Conservation (phyloP, 1,140 invertebrate species). For the Zophobas morio region DNA sequence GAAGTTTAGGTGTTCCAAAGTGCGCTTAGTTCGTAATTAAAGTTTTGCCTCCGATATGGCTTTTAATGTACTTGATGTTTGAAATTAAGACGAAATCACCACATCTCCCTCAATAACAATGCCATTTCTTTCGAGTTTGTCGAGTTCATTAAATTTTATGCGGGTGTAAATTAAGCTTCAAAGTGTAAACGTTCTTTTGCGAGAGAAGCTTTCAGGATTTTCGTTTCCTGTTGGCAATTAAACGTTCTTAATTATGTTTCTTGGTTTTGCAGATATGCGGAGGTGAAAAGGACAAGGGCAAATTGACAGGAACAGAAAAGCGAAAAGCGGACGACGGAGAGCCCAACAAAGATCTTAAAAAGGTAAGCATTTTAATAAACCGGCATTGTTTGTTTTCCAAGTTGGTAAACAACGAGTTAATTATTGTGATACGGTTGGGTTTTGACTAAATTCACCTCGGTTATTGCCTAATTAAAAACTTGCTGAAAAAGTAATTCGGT, state of each 20-base stretch:
- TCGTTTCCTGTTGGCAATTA: constrained; percentile 44
- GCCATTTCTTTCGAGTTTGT: constrained; percentile 24
- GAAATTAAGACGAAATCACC: neutral
- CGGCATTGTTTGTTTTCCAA: constrained; percentile 41
- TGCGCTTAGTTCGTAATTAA: no score
- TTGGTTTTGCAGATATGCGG: constrained; percentile 69
- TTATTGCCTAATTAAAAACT: constrained; percentile 34
- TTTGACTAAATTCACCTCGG: constrained; percentile 15
- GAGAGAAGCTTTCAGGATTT: constrained; percentile 34
- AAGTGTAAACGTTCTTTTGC: constrained; percentile 40
- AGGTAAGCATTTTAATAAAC: constrained; percentile 69
- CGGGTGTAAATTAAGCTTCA: constrained; percentile 41
- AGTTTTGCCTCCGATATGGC: neutral
- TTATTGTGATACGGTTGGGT: constrained; percentile 17
- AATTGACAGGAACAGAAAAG: constrained; percentile 76
- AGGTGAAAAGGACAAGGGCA: constrained; percentile 73
- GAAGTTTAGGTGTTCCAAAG: neutral
- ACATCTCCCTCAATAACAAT: constrained; percentile 26
- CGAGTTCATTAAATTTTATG: constrained; percentile 37
- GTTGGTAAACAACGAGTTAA: constrained; percentile 10
- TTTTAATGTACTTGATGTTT: neutral
- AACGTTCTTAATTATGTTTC: constrained; percentile 46
- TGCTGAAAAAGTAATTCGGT: constrained; percentile 1
- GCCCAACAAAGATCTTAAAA: constrained; percentile 79
- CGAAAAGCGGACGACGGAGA: constrained; percentile 79